These are phyloP conservation scores for Drosophila histrio DNA, from an alignment of 2,888 invertebrate genomes.

Conservation along the genomic window DNA sequence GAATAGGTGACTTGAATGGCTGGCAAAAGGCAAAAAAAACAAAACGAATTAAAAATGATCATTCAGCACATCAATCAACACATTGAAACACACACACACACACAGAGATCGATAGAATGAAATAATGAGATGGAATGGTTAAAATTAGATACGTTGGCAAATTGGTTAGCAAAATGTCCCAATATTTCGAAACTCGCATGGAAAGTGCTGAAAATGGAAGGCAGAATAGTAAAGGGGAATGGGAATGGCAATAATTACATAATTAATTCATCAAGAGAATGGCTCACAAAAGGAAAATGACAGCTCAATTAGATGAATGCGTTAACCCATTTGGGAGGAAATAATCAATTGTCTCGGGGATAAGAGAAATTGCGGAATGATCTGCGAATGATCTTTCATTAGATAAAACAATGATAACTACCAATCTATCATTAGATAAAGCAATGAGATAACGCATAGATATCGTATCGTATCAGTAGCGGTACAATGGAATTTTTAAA, in stretches of 20 bases:
- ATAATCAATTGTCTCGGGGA: background rate
- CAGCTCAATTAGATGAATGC: conserved; percentile 4
- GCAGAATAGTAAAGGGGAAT: background rate
- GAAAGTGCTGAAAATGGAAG: background rate
- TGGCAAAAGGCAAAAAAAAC: conserved; percentile 48
- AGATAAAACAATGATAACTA: too few species aligned
- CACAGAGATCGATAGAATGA: conserved; percentile 2
- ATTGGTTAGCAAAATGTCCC: conserved; percentile 46
- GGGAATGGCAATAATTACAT: conserved; percentile 52
- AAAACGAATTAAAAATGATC: conserved; percentile 73
- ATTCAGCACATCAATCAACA: conserved; percentile 78
- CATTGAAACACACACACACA: conserved; percentile 44
- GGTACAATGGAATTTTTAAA: too few species aligned
- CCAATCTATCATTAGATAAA: too few species aligned
- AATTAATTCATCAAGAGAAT: conserved; percentile 58
- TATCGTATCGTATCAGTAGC: too few species aligned
- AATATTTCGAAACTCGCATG: background rate
- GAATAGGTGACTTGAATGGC: conserved; percentile 28
- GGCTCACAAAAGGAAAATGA: background rate
- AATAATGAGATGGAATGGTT: conserved; percentile 34
- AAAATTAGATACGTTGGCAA: conserved; percentile 45
- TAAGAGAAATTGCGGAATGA: background rate
- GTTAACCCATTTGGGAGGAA: background rate
- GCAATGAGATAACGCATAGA: too few species aligned
- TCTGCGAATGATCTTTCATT: too few species aligned